Conservation (phyloP, 2,888 invertebrate genomes). For the Abrostola tripartita region DNA sequence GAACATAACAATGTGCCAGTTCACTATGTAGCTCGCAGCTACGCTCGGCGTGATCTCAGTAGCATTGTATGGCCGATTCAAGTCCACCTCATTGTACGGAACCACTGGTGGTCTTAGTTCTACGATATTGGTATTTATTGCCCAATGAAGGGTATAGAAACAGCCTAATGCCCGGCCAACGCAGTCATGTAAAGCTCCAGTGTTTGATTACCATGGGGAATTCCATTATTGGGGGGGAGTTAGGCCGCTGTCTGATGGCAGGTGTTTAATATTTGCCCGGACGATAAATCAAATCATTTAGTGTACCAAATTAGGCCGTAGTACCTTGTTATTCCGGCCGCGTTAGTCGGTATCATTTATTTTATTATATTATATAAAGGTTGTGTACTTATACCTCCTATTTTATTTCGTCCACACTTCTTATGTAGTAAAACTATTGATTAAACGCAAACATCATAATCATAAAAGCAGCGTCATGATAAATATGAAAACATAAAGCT, state of each 20-base stretch:
- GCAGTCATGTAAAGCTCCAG: not conserved
- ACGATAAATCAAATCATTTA: too few relatives aligned
- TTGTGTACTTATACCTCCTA: too few relatives aligned
- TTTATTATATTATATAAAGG: too few relatives aligned
- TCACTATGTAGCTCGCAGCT: conserved; percentile 6
- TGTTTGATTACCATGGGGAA: not conserved
- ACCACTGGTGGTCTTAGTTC: not conserved
- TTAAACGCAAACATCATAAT: too few relatives aligned
- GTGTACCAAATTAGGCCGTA: too few relatives aligned
- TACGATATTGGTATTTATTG: conserved; percentile 1
- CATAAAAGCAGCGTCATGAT: not conserved
- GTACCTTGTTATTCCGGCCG: too few relatives aligned
- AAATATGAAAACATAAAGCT: not conserved
- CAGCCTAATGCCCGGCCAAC: not conserved
- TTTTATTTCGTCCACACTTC: too few relatives aligned
- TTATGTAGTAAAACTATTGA: too few relatives aligned
- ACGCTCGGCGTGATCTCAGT: conserved; percentile 6
- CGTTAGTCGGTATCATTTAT: too few relatives aligned
- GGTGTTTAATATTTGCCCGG: too few relatives aligned
- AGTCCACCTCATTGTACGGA: conserved; percentile 4
- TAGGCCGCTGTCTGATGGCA: too few relatives aligned
- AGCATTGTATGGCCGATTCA: conserved; percentile 6
- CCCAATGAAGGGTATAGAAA: conserved; percentile 2
- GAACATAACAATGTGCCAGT: conserved; percentile 2
- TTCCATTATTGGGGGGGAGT: too few relatives aligned